Conservation (phyloP, 2,113 vertebrate genomes). For the Eulemur rufifrons region DNA sequence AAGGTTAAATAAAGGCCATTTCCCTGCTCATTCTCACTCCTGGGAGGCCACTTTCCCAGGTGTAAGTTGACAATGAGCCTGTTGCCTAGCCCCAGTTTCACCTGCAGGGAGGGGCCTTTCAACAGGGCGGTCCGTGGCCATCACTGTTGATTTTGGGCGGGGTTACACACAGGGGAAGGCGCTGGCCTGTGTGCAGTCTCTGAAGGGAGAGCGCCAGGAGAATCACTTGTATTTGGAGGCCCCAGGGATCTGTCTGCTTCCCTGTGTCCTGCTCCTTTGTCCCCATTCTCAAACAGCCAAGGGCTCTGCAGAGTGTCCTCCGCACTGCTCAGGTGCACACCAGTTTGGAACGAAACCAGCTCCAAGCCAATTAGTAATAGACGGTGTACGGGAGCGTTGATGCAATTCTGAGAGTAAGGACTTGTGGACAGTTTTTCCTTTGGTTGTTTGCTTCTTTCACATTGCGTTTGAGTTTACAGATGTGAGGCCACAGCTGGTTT, state of each 20-base stretch:
- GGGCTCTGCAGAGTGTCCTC: neutral
- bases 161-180: neutral
- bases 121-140: neutral
- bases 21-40: neutral
- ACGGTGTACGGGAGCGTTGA: neutral
- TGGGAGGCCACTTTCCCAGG: neutral
- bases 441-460: conserved; percentile 39
- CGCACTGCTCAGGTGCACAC: neutral
- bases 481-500: conserved; percentile 81
- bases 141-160: neutral
- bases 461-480: conserved; percentile 62
- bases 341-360: neutral
- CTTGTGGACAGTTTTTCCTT: neutral
- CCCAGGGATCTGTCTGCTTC: accelerated
- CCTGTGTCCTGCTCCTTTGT: neutral
- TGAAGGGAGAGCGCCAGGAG: neutral
- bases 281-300: neutral
- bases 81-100: neutral
- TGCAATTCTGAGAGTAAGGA: neutral
- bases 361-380: neutral
- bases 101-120: neutral
- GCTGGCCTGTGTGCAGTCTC: neutral
- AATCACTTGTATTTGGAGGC: neutral
- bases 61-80: neutral
- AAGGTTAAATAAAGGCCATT: neutral